These are phyloP conservation scores for Heliornis fulica DNA, from an alignment of 2,113 vertebrate genomes.

Conservation along the genomic window DNA sequence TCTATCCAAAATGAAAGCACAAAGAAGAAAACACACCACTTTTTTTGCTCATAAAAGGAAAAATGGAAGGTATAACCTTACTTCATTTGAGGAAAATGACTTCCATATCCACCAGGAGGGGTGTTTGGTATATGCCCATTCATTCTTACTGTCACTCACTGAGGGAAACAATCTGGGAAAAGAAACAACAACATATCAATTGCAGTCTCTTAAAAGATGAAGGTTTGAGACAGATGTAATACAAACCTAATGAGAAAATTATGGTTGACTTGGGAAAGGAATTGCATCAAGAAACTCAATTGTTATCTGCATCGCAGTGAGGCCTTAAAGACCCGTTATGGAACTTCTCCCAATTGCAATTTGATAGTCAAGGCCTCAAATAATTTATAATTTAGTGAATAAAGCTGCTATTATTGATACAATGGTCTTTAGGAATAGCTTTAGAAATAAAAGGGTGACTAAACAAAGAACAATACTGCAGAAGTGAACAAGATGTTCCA, in stretches of 20 bases:
- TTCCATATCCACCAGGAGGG: conserved; percentile 65
- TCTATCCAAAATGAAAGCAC: background rate
- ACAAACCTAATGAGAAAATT: background rate
- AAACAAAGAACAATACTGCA: background rate
- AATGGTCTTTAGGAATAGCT: background rate
- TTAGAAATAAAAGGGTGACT: background rate
- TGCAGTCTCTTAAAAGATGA: background rate
- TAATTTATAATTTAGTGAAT: background rate
- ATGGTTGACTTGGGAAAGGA: background rate
- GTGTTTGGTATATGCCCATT: conserved; percentile 76
- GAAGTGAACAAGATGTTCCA: background rate
- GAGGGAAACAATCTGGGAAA: background rate
- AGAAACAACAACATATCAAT: background rate
- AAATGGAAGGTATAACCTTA: conserved; percentile 50
- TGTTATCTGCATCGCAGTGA: background rate
- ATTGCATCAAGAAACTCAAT: background rate
- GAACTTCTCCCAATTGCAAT: background rate
- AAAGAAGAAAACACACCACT: background rate
- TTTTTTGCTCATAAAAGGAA: background rate
- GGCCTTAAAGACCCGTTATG: background rate
- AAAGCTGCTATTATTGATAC: background rate
- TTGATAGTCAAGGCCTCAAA: background rate
- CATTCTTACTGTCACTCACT: conserved; percentile 42
- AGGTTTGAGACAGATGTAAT: background rate
- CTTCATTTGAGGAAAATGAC: conserved; percentile 76